Evolutionary conservation across 2,888 invertebrate genomes (phyloP).

Genomic region (Cerceris rybyensis): DNA sequence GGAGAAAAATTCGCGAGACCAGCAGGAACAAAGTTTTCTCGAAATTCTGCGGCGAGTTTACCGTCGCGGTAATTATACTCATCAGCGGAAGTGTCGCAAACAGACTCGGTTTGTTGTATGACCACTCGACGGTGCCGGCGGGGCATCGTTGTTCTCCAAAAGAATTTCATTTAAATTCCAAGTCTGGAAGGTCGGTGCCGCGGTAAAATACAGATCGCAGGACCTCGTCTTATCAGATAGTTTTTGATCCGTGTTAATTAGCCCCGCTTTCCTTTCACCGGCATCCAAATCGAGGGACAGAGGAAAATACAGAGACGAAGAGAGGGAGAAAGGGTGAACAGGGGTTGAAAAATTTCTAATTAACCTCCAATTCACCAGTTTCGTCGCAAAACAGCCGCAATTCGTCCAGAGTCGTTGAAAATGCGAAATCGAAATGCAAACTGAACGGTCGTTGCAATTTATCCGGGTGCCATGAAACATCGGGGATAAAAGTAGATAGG

Average conservation of each 20-base stretch:
- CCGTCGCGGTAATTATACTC: conserved; percentile 61
- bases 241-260: conserved; percentile 45
- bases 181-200: conserved; percentile 9
- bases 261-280: conserved; percentile 1
- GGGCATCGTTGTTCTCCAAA: conserved; percentile 55
- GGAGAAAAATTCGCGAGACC: background rate
- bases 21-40: conserved; percentile 19
- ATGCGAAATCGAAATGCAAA: too few species aligned
- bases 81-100: conserved; percentile 62
- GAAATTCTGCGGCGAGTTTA: conserved; percentile 43
- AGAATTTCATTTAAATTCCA: conserved; percentile 61
- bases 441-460: background rate
- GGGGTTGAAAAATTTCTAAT: background rate
- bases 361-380: background rate
- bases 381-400: too few species aligned
- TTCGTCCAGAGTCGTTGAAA: too few species aligned
- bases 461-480: background rate
- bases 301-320: too few species aligned
- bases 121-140: conserved; percentile 42
- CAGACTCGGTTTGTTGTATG: conserved; percentile 54
- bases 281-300: too few species aligned
- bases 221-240: conserved; percentile 23
- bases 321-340: too few species aligned
- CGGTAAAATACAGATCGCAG: conserved; percentile 2
- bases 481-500: background rate